Evolutionary conservation across 2,888 invertebrate species (phyloP), one percentile per base, ranked within the genome.

Genomic region (Euspilapteryx auroguttella): DNA sequence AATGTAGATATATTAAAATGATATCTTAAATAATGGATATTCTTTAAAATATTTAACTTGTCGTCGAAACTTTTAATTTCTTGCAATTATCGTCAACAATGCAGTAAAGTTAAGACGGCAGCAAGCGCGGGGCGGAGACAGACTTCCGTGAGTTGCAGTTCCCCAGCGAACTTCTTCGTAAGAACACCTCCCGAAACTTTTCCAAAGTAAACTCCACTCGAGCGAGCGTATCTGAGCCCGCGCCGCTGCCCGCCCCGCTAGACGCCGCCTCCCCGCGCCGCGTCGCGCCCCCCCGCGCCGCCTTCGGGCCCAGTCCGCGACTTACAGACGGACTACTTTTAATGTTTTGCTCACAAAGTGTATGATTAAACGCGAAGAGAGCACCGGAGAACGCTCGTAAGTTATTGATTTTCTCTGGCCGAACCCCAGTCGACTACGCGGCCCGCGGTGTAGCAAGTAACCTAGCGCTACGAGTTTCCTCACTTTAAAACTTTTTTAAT

Each of bases 271-370:
- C 59, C 50, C 50, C 45, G 41, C 46, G 34, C 41, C 39, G 35
- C 30, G 31, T 37, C 31, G 33, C 32, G 33, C 21, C 35, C 32
- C 40, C 47, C 38, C 35, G 38, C 39, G 29, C 33, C 38, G 31
- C 42, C 39, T 53, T 49, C 63, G 58, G 55, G 64, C 64, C 59
- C 65, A n/a, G n/a, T n/a, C n/a, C n/a, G n/a, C 61, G 49, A 63
- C 66, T 69, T 73, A 73, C 73, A 73, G 73, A 73, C 71, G 73
- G 65, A 71, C 71, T 73, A 73, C 71, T 73, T 75, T 73, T 73
- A 75, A 73, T 73, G 73, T 75, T 73, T 73, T 71, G 73, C 71
- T 73, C 73, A 69, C 71, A 69, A 73, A 75, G 73, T 75, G 75
- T 73, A 73, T 75, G 73, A 75, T 75, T 75, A 75, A 73, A 71